Percentiles rank a stretch among this genome's conserved stretches.
Evolutionary conservation across 2,113 vertebrate species (phyloP).

Genomic region (Heterotis niloticus): DNA sequence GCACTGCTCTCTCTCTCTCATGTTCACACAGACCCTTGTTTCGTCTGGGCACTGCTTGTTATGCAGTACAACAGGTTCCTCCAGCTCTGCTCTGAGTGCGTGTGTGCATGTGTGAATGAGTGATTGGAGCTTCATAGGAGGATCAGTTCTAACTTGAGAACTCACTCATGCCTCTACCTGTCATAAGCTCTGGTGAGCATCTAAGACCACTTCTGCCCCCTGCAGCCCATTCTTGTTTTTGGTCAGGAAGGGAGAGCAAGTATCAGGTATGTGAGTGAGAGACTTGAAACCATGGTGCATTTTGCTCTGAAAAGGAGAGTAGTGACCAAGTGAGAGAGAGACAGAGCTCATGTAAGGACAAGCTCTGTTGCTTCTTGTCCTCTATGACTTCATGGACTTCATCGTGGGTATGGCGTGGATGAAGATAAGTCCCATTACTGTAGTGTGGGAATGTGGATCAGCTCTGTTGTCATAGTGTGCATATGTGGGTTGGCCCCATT

Average conservation of each 20-base stretch:
- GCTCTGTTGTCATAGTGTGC: not conserved
- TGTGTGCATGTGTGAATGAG: not conserved
- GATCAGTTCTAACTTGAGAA: slow-evolving; percentile 22
- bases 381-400: too few species aligned
- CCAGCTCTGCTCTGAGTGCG: not conserved
- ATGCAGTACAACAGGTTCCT: slow-evolving; percentile 21
- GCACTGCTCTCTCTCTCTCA: not conserved
- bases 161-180: slow-evolving; percentile 6
- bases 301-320: not conserved
- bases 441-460: not conserved
- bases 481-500: not conserved
- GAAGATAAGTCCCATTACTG: slow-evolving; percentile 1
- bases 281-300: too few species aligned
- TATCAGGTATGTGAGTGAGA: too few species aligned
- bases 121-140: not conserved
- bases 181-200: not conserved
- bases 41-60: slow-evolving; percentile 5
- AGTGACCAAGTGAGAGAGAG: not conserved
- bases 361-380: too few species aligned
- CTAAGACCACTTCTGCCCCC: not conserved
- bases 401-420: not conserved
- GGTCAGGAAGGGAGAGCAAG: too few species aligned
- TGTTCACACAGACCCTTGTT: not conserved
- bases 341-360: too few species aligned
- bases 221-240: not conserved